Percentiles rank a stretch among this genome's conserved stretches.
phyloP scores from a whole-genome alignment of 2,888 invertebrate genomes.

The Anodontia alba region DNA sequence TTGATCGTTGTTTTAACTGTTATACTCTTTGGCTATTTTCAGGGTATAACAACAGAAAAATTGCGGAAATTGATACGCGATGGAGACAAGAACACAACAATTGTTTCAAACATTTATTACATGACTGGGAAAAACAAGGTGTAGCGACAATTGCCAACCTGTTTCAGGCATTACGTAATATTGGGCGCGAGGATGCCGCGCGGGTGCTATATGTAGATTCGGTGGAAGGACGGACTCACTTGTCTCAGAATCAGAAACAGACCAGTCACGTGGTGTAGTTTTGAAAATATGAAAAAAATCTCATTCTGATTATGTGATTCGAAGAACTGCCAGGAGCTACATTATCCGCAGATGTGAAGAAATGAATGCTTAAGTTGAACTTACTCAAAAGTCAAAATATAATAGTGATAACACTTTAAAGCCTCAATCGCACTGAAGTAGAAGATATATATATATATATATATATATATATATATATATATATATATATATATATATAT shows the following conservation, averaged over 20 bases:
- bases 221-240: conserved; percentile 53
- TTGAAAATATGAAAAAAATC: background rate
- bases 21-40: conserved; percentile 24
- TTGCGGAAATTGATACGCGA: conserved; percentile 65
- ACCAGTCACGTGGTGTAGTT: background rate
- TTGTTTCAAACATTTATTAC: conserved; percentile 67
- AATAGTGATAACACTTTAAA: no score
- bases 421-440: no score
- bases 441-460: no score
- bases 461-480: no score
- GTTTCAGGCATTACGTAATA: conserved; percentile 69
- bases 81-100: conserved; percentile 48
- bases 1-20: no score
- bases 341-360: no score
- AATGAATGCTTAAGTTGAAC: no score
- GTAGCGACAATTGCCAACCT: conserved; percentile 71
- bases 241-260: conserved; percentile 3
- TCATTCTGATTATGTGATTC: no score
- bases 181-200: conserved; percentile 72
- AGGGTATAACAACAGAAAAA: conserved; percentile 72
- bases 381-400: no score
- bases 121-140: conserved; percentile 72
- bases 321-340: no score
- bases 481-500: no score
- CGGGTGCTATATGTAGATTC: conserved; percentile 62